A percentile compares a stretch with the other conserved stretches of the same genome.
Conservation (phyloP, 1,140 invertebrate species). For the Drosophila nigromelanica region DNA sequence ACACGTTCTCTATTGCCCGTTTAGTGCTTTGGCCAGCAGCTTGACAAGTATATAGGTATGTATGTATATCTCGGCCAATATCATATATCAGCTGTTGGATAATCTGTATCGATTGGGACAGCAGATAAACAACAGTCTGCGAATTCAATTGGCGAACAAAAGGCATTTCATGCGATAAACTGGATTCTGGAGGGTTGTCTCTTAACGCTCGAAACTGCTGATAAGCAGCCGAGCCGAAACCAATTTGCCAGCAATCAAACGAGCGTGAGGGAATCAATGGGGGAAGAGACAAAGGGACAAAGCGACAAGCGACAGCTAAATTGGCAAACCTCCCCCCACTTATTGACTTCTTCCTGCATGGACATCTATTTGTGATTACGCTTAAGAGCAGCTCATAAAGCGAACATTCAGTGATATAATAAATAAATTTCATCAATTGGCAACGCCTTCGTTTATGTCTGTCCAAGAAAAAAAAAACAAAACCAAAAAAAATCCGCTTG, state of each 20-base stretch:
- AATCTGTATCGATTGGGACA: slow-evolving; percentile 33
- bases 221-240: slow-evolving; percentile 52
- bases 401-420: slow-evolving; percentile 58
- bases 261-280: not conserved
- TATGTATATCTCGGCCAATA: slow-evolving; percentile 4
- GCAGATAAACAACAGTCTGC: slow-evolving; percentile 34
- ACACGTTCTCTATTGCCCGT: not conserved
- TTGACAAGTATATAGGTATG: no score
- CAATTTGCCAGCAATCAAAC: slow-evolving; percentile 55
- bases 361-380: slow-evolving; percentile 55
- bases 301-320: not conserved
- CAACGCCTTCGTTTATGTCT: slow-evolving; percentile 30
- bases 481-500: not conserved
- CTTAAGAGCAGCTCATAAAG: slow-evolving; percentile 48
- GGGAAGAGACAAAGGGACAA: not conserved
- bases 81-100: slow-evolving; percentile 30
- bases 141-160: slow-evolving; percentile 43
- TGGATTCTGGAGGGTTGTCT: slow-evolving; percentile 1
- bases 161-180: slow-evolving; percentile 8
- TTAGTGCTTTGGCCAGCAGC: no score
- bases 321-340: not conserved
- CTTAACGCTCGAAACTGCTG: slow-evolving; percentile 22
- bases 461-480: not conserved
- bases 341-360: slow-evolving; percentile 15
- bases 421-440: slow-evolving; percentile 75